Evolutionary conservation across 2,113 vertebrate genomes (phyloP).

Genomic region (Phoxinus phoxinus): DNA sequence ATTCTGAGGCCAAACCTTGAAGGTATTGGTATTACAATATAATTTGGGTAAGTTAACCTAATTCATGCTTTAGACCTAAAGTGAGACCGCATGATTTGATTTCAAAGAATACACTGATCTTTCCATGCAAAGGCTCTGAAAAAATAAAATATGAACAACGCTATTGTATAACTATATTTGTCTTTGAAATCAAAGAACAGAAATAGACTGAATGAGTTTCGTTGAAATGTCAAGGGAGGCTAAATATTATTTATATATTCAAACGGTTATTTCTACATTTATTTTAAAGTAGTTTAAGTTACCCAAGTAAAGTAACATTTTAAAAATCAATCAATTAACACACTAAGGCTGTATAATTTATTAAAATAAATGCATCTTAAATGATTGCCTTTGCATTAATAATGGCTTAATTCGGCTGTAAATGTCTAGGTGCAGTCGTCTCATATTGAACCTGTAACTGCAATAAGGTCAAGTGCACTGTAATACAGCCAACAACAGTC

Average conservation of each 20-base stretch:
- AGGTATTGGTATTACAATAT: neutral
- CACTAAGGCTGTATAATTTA: neutral
- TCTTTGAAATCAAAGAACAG: neutral
- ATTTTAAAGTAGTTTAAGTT: neutral
- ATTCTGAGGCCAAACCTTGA: neutral
- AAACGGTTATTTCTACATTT: neutral
- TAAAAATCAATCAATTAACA: neutral
- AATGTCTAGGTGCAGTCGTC: neutral
- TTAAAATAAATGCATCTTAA: neutral
- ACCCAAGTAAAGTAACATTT: neutral
- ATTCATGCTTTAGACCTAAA: neutral
- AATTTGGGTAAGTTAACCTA: neutral
- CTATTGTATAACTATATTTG: neutral
- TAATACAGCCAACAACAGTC: neutral
- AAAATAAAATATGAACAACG: neutral
- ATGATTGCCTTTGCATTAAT: neutral
- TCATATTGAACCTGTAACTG: neutral
- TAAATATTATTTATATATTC: neutral
- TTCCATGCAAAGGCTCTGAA: neutral
- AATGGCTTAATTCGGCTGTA: neutral
- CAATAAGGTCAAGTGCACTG: neutral
- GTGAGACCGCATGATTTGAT: neutral
- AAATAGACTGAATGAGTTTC: too few species aligned
- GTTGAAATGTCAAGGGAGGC: too few species aligned
- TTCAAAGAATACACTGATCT: neutral